Percentiles rank a stretch among this genome's conserved stretches.
Evolutionary conservation across 2,113 vertebrate species (phyloP).

Genomic region (Hippocampus comes): DNA sequence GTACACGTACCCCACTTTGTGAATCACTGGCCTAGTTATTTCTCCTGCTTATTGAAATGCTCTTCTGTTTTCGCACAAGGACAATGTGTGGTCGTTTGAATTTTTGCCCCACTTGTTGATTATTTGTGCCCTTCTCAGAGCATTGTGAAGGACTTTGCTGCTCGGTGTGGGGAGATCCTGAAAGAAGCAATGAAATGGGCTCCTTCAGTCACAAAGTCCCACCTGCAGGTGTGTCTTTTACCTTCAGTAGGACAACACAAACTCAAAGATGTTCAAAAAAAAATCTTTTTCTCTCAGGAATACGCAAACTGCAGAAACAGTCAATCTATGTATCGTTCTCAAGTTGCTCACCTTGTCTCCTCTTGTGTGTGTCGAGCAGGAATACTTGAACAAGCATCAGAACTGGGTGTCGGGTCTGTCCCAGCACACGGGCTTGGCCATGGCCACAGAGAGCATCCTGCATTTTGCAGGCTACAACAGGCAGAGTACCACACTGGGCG

Average conservation of each 20-base stretch:
- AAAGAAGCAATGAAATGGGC: conserved; percentile 99
- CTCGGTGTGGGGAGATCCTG: conserved; percentile 94
- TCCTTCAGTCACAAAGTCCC: conserved; percentile 93
- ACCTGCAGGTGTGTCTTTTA: conserved; percentile 81
- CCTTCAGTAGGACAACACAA: not conserved
- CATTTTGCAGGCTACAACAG: conserved; percentile 94
- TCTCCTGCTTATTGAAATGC: not conserved
- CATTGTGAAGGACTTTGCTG: conserved; percentile 96
- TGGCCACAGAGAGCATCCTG: conserved; percentile 94
- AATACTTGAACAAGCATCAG: conserved; percentile 94
- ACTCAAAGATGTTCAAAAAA: not conserved
- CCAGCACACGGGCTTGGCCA: conserved; percentile 93
- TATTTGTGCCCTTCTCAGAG: conserved; percentile 67
- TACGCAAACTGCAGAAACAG: not conserved
- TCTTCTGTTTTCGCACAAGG: not conserved
- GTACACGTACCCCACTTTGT: not conserved
- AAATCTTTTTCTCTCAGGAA: not conserved
- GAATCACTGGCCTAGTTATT: not conserved
- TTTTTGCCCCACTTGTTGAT: not conserved
- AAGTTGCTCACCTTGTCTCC: not conserved
- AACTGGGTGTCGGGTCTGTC: conserved; percentile 93
- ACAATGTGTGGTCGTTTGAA: not conserved
- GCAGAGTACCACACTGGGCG: conserved; percentile 90
- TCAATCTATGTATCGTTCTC: not conserved
- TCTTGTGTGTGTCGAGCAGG: conserved; percentile 63